Evolutionary conservation across 2,797 vertebrate genomes (phyloP).

Genomic region (Ctenopoma kingsleyae): DNA sequence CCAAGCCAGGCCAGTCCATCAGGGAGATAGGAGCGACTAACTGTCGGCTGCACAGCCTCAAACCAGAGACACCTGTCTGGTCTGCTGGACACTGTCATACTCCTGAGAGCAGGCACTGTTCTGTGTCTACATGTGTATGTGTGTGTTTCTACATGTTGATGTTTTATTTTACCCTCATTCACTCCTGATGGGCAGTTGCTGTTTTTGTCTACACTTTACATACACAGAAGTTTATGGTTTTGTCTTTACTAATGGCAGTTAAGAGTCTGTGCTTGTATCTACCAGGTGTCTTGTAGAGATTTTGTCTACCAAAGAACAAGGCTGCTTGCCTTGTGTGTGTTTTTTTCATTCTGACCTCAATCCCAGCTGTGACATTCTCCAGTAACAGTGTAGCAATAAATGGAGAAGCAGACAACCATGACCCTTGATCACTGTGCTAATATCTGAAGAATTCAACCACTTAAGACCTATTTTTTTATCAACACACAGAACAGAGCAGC

Average conservation of each 20-base stretch:
- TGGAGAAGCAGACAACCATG: conserved; percentile 52
- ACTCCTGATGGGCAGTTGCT: neutral
- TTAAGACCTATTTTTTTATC: conserved; percentile 47
- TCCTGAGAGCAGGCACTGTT: conserved; percentile 71
- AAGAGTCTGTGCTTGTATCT: conserved; percentile 38
- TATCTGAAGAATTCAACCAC: conserved; percentile 66
- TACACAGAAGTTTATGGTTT: conserved; percentile 18
- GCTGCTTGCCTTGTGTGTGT: conserved; percentile 45
- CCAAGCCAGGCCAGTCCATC: conserved; percentile 62
- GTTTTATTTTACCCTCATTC: too few relatives aligned
- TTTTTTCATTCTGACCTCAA: conserved; percentile 37
- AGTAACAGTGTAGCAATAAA: conserved; percentile 52
- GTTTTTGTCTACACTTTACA: conserved; percentile 32
- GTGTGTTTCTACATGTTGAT: conserved; percentile 12
- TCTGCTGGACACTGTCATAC: conserved; percentile 78
- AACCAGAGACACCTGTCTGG: conserved; percentile 72
- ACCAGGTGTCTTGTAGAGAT: conserved; percentile 68
- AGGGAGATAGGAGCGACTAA: conserved; percentile 76
- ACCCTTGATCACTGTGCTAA: conserved; percentile 50
- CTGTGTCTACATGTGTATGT: conserved; percentile 38
- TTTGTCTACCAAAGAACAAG: conserved; percentile 60
- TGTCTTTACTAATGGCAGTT: conserved; percentile 12
- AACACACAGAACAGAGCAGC: conserved; percentile 74
- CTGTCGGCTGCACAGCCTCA: conserved; percentile 73
- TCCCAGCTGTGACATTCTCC: conserved; percentile 58